Evolutionary conservation across 35 echinoderm and acorn worm species (phyloP).

Genomic region (Heliocidaris erythrogramma): DNA sequence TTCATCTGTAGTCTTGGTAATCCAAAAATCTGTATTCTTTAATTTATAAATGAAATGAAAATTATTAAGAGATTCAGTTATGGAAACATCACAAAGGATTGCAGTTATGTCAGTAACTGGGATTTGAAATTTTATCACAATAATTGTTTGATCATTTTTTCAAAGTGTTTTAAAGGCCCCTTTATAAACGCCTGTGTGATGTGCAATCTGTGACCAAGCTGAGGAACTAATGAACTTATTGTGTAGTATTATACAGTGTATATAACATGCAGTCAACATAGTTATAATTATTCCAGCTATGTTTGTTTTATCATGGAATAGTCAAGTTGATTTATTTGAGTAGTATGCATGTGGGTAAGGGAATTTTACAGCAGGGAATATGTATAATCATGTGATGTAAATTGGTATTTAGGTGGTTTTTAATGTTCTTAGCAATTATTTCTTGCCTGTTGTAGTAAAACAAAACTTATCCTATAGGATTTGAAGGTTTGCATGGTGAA

Average conservation of each 20-base stretch:
- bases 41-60: not conserved
- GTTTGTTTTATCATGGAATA: not conserved
- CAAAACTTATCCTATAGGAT: no score
- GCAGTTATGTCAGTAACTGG: not conserved
- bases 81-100: not conserved
- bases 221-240: not conserved
- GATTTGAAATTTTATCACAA: not conserved
- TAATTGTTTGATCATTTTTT: not conserved
- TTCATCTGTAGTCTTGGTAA: not conserved
- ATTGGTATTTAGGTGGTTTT: not conserved
- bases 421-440: not conserved
- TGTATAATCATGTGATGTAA: not conserved
- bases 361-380: not conserved
- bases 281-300: not conserved
- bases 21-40: not conserved
- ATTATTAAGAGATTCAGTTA: not conserved
- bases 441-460: not conserved
- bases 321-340: no score
- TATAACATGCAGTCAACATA: not conserved
- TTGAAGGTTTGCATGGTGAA: no score
- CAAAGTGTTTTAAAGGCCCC: not conserved
- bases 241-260: not conserved
- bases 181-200: not conserved
- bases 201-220: not conserved
- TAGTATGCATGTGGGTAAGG: not conserved